These are phyloP conservation scores for Drosophila oshimai DNA, from an alignment of 1,140 invertebrate genomes.

Conservation along the genomic window DNA sequence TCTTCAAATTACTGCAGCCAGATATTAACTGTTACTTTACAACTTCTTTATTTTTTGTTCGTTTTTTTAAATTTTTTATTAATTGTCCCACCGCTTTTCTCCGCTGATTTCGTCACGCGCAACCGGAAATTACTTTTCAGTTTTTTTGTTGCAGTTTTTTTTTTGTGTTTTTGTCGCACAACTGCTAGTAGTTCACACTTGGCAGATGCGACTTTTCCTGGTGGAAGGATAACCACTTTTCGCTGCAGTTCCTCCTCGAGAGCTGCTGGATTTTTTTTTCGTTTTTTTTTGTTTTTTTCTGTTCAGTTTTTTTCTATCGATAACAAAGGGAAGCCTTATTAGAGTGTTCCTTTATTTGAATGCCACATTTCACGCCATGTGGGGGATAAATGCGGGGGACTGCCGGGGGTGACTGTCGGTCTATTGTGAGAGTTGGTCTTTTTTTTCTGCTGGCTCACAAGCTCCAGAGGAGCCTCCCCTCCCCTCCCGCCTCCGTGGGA, in stretches of 20 bases:
- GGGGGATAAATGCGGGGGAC: background rate
- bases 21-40: constrained; percentile 13
- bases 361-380: constrained; percentile 49
- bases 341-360: constrained; percentile 76
- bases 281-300: too few relatives aligned
- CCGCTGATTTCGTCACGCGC: constrained; percentile 22
- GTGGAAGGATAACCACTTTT: background rate
- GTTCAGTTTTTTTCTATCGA: constrained; percentile 46
- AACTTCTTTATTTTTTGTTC: background rate
- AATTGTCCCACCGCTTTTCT: background rate
- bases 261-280: too few relatives aligned
- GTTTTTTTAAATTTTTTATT: background rate
- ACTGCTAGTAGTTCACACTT: constrained; percentile 24
- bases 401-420: background rate
- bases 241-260: background rate
- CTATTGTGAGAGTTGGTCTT: constrained; percentile 37
- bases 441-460: constrained; percentile 23
- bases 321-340: constrained; percentile 73
- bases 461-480: background rate
- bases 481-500: too few relatives aligned
- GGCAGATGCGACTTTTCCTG: constrained; percentile 28
- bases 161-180: constrained; percentile 8
- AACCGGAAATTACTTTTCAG: constrained; percentile 60
- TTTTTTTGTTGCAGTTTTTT: constrained; percentile 33
- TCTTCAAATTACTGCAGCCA: background rate